Evolutionary conservation across 2,888 invertebrate species (phyloP).

Genomic region (Elgonia sp.): DNA sequence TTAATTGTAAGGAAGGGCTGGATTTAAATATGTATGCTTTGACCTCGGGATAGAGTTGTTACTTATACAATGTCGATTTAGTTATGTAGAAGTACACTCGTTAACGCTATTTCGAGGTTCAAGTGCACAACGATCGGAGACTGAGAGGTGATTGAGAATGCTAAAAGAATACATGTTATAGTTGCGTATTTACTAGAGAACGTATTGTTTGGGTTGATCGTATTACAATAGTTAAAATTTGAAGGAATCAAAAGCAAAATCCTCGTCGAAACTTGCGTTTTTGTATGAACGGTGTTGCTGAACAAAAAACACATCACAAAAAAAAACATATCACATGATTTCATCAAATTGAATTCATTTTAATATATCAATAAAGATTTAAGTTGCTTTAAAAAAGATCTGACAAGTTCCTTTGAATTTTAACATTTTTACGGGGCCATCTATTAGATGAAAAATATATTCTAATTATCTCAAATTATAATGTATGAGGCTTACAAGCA

Average conservation of each 20-base stretch:
- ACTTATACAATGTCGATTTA: conserved; percentile 4
- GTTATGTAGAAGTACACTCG: conserved; percentile 19
- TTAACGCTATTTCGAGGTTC: conserved; percentile 46
- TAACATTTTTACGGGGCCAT: conserved; percentile 24
- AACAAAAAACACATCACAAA: too few species aligned
- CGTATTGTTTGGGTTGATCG: neutral
- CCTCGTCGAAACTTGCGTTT: neutral
- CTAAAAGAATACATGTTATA: conserved; percentile 25
- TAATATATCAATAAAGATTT: neutral
- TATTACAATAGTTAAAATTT: conserved; percentile 8
- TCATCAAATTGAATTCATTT: neutral
- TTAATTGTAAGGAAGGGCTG: conserved; percentile 28
- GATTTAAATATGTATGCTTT: conserved; percentile 39
- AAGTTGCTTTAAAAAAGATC: neutral
- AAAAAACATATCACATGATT: too few species aligned
- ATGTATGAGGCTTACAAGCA: conserved; percentile 58
- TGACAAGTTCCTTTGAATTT: conserved; percentile 15
- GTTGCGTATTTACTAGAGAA: conserved; percentile 23
- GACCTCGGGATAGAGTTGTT: conserved; percentile 40
- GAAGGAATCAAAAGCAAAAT: neutral
- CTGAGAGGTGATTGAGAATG: conserved; percentile 4
- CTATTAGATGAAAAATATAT: conserved; percentile 45
- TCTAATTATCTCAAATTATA: conserved; percentile 53
- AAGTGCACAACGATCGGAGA: conserved; percentile 36
- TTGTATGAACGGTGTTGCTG: neutral